A percentile compares a stretch with the other conserved stretches of the same genome.
Conservation (phyloP, 1,140 invertebrate genomes). For the Formica selysi region DNA sequence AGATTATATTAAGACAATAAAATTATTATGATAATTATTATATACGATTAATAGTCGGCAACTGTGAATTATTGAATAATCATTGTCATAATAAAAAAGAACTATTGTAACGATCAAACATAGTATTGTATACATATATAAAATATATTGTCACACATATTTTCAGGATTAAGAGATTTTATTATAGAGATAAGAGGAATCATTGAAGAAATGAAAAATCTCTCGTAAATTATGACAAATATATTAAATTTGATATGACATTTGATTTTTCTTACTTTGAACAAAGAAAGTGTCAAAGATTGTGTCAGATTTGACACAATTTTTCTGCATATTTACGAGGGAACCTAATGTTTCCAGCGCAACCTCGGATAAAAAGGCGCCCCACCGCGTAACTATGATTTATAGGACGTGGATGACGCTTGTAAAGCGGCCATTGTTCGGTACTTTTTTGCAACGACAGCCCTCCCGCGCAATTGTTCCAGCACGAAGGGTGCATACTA, state of each 20-base stretch:
- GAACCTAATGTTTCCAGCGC: conserved; percentile 55
- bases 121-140: no score
- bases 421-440: conserved; percentile 73
- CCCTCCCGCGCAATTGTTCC: conserved; percentile 31
- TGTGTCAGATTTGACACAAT: conserved; percentile 49
- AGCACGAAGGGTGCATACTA: conserved; percentile 47
- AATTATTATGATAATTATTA: conserved; percentile 2
- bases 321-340: conserved; percentile 50
- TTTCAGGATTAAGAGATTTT: conserved; percentile 6
- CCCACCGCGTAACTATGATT: conserved; percentile 58
- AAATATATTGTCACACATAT: not conserved
- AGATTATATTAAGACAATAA: conserved; percentile 31
- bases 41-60: not conserved
- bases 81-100: not conserved
- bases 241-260: not conserved
- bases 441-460: conserved; percentile 54
- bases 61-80: not conserved
- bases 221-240: not conserved
- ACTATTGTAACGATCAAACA: not conserved
- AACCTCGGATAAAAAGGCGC: conserved; percentile 63
- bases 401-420: conserved; percentile 72
- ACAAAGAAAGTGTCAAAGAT: conserved; percentile 33
- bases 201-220: not conserved
- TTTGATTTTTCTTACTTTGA: conserved; percentile 6
- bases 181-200: not conserved